Evolutionary conservation across 2,113 vertebrate species (phyloP), one percentile per base, ranked within the genome.

Genomic region (Agapornis roseicollis): DNA sequence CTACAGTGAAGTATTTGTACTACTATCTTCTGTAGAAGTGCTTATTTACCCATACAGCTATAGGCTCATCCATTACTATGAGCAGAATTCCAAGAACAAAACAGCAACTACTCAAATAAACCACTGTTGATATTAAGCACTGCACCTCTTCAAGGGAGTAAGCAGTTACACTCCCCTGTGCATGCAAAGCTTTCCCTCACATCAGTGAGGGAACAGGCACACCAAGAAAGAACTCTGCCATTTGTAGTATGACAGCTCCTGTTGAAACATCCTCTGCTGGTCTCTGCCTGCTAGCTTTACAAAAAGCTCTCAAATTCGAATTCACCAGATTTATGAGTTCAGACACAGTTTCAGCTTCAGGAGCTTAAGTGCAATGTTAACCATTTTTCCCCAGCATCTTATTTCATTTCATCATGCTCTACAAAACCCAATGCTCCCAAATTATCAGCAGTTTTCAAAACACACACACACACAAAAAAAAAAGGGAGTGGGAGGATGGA

Each of bases 391-490:
- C 47, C 84, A 60, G 16, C 23, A 22, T 84, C 64, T 85, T 77
- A 31, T 35, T 89, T 97, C 78, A 76, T 93, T 94, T 93, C 85
- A 89, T 10, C 49, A 52, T 71, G 90, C 73, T 70, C 52, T 93
- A 61, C 39, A 94, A 93, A 82, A 89, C 17, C 35, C 19, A 29
- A 39, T 12, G 7, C 29, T 77, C 60, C 47, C 52, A 95, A 80
- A 88, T 56, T 92, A 95, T 41, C 93, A 90, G 85, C 77, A 88
- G 37, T 83, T 96, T 93, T 88, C 13, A 24, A 58, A 35, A 16
- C 13, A 35, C 56, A 24, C 13, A 33, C 13, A n/a, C 31, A n/a
- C 5, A 55, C 17, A 44, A 31, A 19, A 33, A 33, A 23, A n/a
- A 35, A 5, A 7, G 15, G 10, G 15, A 15, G 22, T 2, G 6